A percentile compares a stretch with the other conserved stretches of the same genome.
Conservation (phyloP, 1,140 invertebrate genomes). For the Alviniconcha marisindica region DNA sequence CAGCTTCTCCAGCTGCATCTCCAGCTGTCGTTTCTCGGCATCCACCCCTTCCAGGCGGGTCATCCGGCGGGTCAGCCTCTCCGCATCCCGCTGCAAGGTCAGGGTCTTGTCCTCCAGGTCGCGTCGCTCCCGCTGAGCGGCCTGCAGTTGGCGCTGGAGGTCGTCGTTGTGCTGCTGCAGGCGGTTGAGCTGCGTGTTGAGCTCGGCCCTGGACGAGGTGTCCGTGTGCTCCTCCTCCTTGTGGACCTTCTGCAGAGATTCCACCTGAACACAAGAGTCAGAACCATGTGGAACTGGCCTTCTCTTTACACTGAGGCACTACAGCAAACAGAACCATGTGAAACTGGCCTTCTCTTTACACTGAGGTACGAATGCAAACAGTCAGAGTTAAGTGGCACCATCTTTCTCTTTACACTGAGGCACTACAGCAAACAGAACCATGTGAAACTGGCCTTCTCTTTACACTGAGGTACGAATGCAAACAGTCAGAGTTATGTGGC, state of each 20-base stretch:
- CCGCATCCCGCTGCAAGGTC: conserved; percentile 81
- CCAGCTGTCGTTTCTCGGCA: conserved; percentile 41
- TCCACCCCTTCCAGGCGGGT: conserved; percentile 46
- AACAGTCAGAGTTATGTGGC: too few relatives aligned
- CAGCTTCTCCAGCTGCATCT: conserved; percentile 47
- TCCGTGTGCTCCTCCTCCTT: conserved; percentile 32
- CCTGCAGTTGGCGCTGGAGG: conserved; percentile 43
- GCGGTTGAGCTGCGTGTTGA: conserved; percentile 45
- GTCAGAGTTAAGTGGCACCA: too few relatives aligned
- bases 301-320: too few relatives aligned
- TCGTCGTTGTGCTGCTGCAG: conserved; percentile 47
- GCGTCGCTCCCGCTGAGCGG: conserved; percentile 61
- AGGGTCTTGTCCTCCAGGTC: conserved; percentile 86
- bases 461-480: too few relatives aligned
- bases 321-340: too few relatives aligned
- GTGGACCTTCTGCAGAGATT: conserved; percentile 44
- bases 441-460: too few relatives aligned
- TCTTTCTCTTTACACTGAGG: too few relatives aligned
- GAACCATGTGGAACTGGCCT: too few relatives aligned
- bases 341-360: too few relatives aligned
- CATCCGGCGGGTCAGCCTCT: conserved; percentile 42
- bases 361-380: too few relatives aligned
- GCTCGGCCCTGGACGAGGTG: conserved; percentile 34
- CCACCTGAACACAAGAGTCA: conserved; percentile 31
- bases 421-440: too few relatives aligned